Base-by-base conservation (phyloP, 2,888 invertebrate genomes). In the Perizoma affinitatum region DNA sequence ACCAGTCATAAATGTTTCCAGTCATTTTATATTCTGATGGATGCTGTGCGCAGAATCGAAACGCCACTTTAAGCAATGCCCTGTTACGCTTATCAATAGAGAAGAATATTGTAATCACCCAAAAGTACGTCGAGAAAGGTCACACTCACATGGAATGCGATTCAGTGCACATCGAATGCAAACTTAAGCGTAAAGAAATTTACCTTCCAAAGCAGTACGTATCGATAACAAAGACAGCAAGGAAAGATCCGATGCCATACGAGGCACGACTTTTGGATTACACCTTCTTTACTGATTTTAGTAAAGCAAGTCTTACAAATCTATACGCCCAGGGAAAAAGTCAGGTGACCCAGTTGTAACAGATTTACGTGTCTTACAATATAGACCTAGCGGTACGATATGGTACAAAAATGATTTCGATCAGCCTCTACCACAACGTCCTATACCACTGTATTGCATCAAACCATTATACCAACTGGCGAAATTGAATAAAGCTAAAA, bases 11-110 rank as follows among this genome's bases (percentile, higher is more conserved):
- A 36, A 5, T 45, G 46, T 54, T 72, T 53, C 72, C 72, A 53
- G 65, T 73, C 6, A 56, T 71, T 57, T 60, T 71, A 48, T 71
- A 64, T n/a, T n/a, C n/a, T n/a, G n/a, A n/a, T n/a, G n/a, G n/a
- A n/a, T n/a, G n/a, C n/a, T n/a, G n/a, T n/a, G n/a, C n/a, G n/a
- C n/a, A n/a, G n/a, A n/a, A n/a, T n/a, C n/a, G n/a, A n/a, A n/a
- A n/a, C n/a, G n/a, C n/a, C n/a, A n/a, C n/a, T n/a, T n/a, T n/a
- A n/a, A n/a, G n/a, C n/a, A n/a, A n/a, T n/a, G n/a, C n/a, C 68
- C 54, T 68, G 52, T 63, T 72, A 60, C 61, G 62, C 43, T 58
- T 70, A 58, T 62, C 70, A 10, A 66, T 71, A 49, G 66, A 70
- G 57, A 66, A 70, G 46, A 63, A 70, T 50, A 54, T 60, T 53